phyloP scores from a whole-genome alignment of 2,113 vertebrate genomes.

The Corythornis cristatus region DNA sequence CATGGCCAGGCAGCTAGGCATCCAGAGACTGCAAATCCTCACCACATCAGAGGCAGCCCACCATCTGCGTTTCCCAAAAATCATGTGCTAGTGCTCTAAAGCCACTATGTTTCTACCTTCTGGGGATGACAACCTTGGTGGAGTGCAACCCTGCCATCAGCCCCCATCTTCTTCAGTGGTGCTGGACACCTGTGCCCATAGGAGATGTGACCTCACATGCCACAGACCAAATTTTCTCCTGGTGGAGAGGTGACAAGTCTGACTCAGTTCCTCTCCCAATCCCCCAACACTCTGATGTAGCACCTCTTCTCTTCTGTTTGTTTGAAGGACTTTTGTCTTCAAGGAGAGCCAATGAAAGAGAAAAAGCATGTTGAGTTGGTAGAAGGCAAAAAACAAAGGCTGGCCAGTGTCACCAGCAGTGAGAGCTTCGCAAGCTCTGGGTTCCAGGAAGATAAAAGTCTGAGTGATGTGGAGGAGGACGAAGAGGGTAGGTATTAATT shows the following conservation, averaged over 20 bases:
- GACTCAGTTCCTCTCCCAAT: neutral
- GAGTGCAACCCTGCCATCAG: neutral
- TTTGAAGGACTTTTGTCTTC: conserved; percentile 73
- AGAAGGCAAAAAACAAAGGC: conserved; percentile 62
- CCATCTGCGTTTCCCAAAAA: neutral
- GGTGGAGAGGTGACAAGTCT: neutral
- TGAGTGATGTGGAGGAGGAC: conserved; percentile 78
- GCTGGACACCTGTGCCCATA: fast-evolving
- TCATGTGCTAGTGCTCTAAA: neutral
- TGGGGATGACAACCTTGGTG: neutral
- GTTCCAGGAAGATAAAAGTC: conserved; percentile 81
- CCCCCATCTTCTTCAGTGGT: fast-evolving
- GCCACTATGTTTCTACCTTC: neutral
- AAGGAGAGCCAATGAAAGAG: conserved; percentile 62
- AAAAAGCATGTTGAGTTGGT: conserved; percentile 49
- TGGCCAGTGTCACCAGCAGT: conserved; percentile 73
- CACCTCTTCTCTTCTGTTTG: neutral
- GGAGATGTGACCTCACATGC: fast-evolving
- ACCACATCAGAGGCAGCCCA: neutral
- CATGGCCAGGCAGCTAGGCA: neutral
- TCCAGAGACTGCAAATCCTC: neutral
- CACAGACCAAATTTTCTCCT: neutral
- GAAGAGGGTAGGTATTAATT: conserved; percentile 82
- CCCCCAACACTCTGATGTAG: neutral
- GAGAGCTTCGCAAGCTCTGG: conserved; percentile 78